Base-by-base conservation (phyloP, 2,888 invertebrate genomes). In the Lypha dubia region DNA sequence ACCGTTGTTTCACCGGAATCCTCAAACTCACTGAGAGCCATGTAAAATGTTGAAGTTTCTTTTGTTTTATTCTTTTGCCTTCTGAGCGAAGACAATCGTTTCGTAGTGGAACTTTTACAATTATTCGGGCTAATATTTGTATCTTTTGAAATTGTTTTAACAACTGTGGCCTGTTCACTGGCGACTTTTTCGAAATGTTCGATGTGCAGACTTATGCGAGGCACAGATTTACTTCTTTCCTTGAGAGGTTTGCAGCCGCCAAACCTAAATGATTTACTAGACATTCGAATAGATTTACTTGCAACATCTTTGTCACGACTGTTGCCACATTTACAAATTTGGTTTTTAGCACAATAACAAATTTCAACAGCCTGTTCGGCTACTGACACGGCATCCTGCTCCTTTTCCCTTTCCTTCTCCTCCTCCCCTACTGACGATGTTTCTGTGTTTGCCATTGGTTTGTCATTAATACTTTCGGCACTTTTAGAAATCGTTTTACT, bases 51-150 rank as follows among this genome's bases (percentile, higher is more conserved):
- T 0, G 95, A 94, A 0, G 94, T 94, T 41, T 94, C 94, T 44
- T 94, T 93, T 88, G 94, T 94, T 67, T 93, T 94, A 53, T 94
- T 94, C 87, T 95, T 94, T 86, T 94, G 94, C 89, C 95, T 95
- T 89, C 95, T 95, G 65, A 95, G 90, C 13, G 94, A 94, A n/a
- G 94, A 94, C 88, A 95, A 95, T 90, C 95, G 94, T 92, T 95
- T 95, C 89, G 95, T 95, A 15, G 17, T 8, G 90, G 95, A 93
- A 15, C 95, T 94, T 93, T 95, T 95, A 56, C 94, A 93, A 86
- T 94, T 95, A 88, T 95, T 95, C 92, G 94, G 94, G 89, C 93
- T 94, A 53, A 94, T 93, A 90, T 94, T 94, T 86, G 93, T 15
- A 2, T 81, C 81, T 20, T 70, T 81, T 5, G 56, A 1, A 9